These are phyloP conservation scores for Hyalella azteca DNA, from an alignment of 2,888 invertebrate genomes.

Conservation along the genomic window DNA sequence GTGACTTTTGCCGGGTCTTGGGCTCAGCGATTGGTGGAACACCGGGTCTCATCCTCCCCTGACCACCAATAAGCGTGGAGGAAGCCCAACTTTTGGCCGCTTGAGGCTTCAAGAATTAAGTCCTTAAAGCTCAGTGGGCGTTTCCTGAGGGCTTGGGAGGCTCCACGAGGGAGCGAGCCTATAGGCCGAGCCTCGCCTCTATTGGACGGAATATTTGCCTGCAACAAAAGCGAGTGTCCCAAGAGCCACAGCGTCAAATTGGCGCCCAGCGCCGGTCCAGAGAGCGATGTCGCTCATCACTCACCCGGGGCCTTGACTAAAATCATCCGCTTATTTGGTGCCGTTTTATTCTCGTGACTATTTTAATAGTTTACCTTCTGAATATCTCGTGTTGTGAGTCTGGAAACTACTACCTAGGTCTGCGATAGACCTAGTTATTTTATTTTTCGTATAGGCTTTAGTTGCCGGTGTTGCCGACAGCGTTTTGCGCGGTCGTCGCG, in stretches of 20 bases:
- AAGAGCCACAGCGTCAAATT: constrained; percentile 58
- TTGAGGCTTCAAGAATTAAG: not conserved
- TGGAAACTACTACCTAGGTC: too few relatives aligned
- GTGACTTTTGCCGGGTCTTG: constrained; percentile 38
- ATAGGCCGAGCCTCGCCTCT: constrained; percentile 47
- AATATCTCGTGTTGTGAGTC: too few relatives aligned
- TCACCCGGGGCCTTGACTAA: constrained; percentile 27
- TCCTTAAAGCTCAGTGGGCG: not conserved
- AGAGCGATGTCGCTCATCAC: constrained; percentile 46
- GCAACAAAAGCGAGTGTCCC: constrained; percentile 59
- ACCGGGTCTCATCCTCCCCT: not conserved
- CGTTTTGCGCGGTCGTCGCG: not conserved
- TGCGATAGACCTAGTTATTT: not conserved
- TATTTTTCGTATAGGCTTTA: not conserved
- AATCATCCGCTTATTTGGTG: not conserved
- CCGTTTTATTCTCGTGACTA: too few relatives aligned
- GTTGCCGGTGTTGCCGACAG: not conserved
- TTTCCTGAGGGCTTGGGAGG: constrained; percentile 6
- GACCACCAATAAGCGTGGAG: not conserved
- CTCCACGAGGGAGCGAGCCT: constrained; percentile 27
- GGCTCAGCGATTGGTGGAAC: constrained; percentile 39
- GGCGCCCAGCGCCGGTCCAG: constrained; percentile 55
- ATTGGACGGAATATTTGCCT: constrained; percentile 58
- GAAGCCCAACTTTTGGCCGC: not conserved
- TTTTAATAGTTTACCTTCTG: too few relatives aligned